Base-by-base conservation (phyloP, 2,888 invertebrate species). In the Bombylius discolor region DNA sequence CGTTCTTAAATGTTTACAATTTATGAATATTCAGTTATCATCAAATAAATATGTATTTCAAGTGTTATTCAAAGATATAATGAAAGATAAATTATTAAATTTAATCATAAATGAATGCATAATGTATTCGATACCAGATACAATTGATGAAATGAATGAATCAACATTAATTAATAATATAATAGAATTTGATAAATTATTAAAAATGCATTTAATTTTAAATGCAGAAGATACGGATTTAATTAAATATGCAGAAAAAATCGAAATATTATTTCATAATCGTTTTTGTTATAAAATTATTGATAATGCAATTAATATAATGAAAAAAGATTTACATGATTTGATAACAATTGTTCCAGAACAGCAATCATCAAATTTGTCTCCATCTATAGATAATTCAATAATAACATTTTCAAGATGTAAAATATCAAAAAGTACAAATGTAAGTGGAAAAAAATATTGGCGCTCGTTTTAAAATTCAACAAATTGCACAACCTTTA, bases 251-350 rank as follows among this genome's bases (percentile, higher is more conserved):
- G 80, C 85, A 4, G 78, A 81, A 34, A 83, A 89, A 69, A 81
- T 90, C 56, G 87, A 90, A 67, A 76, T 80, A 6, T 73, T 88
- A 42, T 91, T 88, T 71, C 83, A 87, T 42, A 81, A 85, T 65
- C 87, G 87, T 65, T 83, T 87, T 53, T 85, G 87, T 62, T 80
- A 83, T 64, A 80, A 83, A 61, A 83, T 88, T 60, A 70, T 88
- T 55, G 79, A 81, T 56, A 77, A 76, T 52, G 89, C 91, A 0
- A 77, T 84, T 45, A 76, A 72, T 58, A 81, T 92, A 49, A 89
- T 92, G 82, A 79, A 82, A 54, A 85, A 87, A 66, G 89, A 92
- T 71, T 77, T 93, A 53, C 89, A 91, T 69, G 80, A 83, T 61
- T 83, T 85, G 63, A 79, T 82, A 67, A 73, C 77, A 11, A 76